phyloP scores from a whole-genome alignment of 2,888 invertebrate genomes.

The Caenorhabditis auriculariae region DNA sequence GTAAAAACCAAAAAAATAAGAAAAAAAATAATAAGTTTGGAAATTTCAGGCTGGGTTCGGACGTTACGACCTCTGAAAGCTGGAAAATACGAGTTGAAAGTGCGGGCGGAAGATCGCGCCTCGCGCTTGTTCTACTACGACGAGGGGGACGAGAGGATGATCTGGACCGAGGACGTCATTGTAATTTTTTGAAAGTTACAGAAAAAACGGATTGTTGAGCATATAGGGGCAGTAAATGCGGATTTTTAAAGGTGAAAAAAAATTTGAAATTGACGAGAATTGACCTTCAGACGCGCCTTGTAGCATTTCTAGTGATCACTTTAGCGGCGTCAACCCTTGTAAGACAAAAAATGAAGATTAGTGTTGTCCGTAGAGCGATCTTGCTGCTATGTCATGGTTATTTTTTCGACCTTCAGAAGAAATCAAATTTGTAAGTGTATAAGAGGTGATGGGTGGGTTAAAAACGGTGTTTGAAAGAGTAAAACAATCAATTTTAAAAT shows the following conservation, averaged over 20 bases:
- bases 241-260: too few species aligned
- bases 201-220: background rate
- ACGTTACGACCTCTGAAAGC: slow-evolving; percentile 33
- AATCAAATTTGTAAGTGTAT: too few species aligned
- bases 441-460: too few species aligned
- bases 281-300: background rate
- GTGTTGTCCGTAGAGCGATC: too few species aligned
- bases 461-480: too few species aligned
- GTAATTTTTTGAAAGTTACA: slow-evolving; percentile 6
- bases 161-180: slow-evolving; percentile 35
- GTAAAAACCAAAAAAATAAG: slow-evolving; percentile 64
- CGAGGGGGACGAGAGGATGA: slow-evolving; percentile 33
- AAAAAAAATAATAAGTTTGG: background rate
- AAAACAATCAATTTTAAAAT: too few species aligned
- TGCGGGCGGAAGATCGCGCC: slow-evolving; percentile 53
- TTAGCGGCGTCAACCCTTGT: too few species aligned
- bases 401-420: too few species aligned
- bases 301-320: too few species aligned
- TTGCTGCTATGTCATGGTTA: too few species aligned
- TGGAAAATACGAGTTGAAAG: slow-evolving; percentile 41
- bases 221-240: background rate
- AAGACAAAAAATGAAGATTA: too few species aligned
- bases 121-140: slow-evolving; percentile 49
- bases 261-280: background rate
- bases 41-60: slow-evolving; percentile 37